A percentile compares a stretch with the other conserved stretches of the same genome.
phyloP scores from a whole-genome alignment of 2,888 invertebrate species.

The Ptilodon capucinus region DNA sequence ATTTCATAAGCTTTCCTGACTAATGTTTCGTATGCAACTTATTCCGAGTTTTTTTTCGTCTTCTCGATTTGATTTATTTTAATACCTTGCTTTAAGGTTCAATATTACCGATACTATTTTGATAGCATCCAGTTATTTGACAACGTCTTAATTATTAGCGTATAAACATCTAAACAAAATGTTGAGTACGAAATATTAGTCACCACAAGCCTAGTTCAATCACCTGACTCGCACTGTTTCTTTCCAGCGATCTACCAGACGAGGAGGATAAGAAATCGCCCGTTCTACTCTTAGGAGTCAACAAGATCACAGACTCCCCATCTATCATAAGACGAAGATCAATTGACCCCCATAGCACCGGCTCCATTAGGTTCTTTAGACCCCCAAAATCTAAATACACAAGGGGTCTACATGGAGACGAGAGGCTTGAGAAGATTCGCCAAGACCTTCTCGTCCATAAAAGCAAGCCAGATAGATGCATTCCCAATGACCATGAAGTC shows the following conservation, averaged over 20 bases:
- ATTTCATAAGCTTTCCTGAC: constrained; percentile 7
- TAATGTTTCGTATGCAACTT: constrained; percentile 4
- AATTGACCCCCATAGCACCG: constrained; percentile 61
- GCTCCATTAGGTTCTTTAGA: constrained; percentile 71
- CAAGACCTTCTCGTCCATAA: constrained; percentile 73
- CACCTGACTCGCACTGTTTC: constrained; percentile 27
- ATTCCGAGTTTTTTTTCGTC: background rate
- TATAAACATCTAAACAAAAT: too few relatives aligned
- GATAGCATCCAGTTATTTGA: too few relatives aligned
- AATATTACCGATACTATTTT: too few relatives aligned
- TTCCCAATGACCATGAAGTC: constrained; percentile 65
- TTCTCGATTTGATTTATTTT: too few relatives aligned
- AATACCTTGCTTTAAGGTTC: too few relatives aligned
- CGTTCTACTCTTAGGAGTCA: constrained; percentile 84
- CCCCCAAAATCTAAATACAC: constrained; percentile 75
- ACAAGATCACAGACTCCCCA: constrained; percentile 79
- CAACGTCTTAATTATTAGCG: too few relatives aligned
- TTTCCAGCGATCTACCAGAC: constrained; percentile 84
- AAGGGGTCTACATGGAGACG: constrained; percentile 72
- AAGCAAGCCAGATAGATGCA: constrained; percentile 69
- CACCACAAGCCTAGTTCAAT: background rate
- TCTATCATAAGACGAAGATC: constrained; percentile 66
- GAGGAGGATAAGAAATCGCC: constrained; percentile 82
- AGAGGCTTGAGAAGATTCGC: constrained; percentile 72
- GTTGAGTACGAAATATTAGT: constrained; percentile 6